Evolutionary conservation across 1,140 invertebrate genomes (phyloP), one percentile per base, ranked within the genome.

Genomic region (Bombus polaris): DNA sequence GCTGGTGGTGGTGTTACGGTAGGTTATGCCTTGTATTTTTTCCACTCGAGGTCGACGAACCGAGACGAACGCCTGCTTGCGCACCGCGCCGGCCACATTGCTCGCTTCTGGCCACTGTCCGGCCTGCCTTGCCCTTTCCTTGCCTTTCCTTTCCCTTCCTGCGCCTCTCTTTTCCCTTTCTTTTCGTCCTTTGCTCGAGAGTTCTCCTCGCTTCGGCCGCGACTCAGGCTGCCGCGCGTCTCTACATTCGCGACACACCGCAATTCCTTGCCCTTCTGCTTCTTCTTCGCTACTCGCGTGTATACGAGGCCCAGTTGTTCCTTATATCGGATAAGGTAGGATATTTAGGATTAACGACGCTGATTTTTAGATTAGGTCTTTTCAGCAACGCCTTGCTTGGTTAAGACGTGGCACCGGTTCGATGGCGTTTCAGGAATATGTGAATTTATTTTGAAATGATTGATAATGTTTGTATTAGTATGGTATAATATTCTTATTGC

Each of bases 1-100:
- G 42, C n/a, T 73, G n/a, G 71, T 73, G 71, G 92, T 90, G 91
- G 92, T 94, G 94, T 94, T 94, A 94, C 94, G 94, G 93, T 94
- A 94, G 94, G 94, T 94, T 94, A 94, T 94, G 93, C 93, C 90
- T 93, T 88, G 93, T 93, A 94, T 94, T 53, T 53, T 53, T 53
- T 94, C 93, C 93, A 93, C 90, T 86, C 91, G 92, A 93, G 94
- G 94, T 94, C 94, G 93, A 93, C 93, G 94, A 94, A 94, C 94
- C 93, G 91, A 92, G 93, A 94, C 93, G 93, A 94, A 91, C 90
- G 91, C 90, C 90, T 87, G 89, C 87, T 88, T 89, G 87, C 90
- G 78, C 74, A 37, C 70, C 70, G n/a, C n/a, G 62, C 22, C 85
- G 80, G 88, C 87, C 89, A 88, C 81, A 77, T 91, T 90, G 90